phyloP scores from a whole-genome alignment of 2,113 vertebrate species.

The Lathamus discolor region DNA sequence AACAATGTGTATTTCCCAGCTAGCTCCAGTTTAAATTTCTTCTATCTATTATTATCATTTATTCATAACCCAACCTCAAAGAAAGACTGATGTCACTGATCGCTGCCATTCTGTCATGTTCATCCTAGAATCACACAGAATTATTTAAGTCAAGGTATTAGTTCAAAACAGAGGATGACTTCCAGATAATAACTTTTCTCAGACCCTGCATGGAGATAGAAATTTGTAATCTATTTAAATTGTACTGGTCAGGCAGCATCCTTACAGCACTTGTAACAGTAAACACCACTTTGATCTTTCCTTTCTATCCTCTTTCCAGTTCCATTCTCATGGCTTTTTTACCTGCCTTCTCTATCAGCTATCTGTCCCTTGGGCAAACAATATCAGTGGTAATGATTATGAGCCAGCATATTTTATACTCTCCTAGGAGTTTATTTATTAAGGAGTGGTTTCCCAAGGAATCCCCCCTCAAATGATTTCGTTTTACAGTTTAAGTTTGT shows the following conservation, averaged over 20 bases:
- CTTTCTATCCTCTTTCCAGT: background rate
- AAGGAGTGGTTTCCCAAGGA: background rate
- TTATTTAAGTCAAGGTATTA: constrained; percentile 4
- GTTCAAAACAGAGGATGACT: background rate
- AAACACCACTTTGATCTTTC: background rate
- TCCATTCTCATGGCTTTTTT: background rate
- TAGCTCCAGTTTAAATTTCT: background rate
- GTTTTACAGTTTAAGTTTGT: background rate
- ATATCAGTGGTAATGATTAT: background rate
- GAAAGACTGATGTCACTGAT: background rate
- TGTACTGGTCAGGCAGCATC: background rate
- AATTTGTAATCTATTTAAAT: constrained; percentile 19
- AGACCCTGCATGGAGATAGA: background rate
- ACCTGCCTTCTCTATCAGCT: background rate
- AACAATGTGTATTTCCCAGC: background rate
- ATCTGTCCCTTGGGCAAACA: background rate
- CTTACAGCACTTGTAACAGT: background rate
- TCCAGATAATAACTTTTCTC: background rate
- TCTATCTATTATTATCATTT: background rate
- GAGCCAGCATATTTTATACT: background rate
- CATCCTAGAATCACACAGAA: background rate
- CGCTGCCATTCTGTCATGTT: background rate
- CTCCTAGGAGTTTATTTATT: background rate
- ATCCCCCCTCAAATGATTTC: background rate
- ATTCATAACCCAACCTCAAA: background rate